Conservation (phyloP, 2,888 invertebrate genomes). For the Bombylius major region DNA sequence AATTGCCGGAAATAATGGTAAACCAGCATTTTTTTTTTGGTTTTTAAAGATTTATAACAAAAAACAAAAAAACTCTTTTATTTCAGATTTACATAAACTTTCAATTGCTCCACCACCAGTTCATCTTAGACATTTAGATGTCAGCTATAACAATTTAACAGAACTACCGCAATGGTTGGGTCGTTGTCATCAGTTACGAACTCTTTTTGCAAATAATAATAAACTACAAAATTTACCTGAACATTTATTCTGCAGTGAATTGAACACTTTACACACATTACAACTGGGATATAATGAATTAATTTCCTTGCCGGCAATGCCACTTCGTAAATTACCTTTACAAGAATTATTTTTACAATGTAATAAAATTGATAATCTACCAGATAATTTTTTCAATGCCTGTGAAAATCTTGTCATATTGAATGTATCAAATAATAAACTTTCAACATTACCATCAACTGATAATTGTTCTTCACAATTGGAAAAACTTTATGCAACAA, state of each 20-base stretch:
- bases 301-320: conserved; percentile 57
- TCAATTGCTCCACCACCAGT: conserved; percentile 56
- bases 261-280: conserved; percentile 56
- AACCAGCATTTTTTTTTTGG: conserved; percentile 29
- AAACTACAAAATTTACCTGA: conserved; percentile 55
- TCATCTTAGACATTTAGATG: conserved; percentile 61
- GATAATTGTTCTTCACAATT: conserved; percentile 47
- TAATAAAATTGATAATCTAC: conserved; percentile 60
- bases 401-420: conserved; percentile 51
- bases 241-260: conserved; percentile 60
- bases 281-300: conserved; percentile 69
- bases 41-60: not conserved
- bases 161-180: conserved; percentile 66
- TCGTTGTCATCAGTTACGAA: conserved; percentile 56
- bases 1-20: conserved; percentile 71
- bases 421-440: conserved; percentile 67
- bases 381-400: conserved; percentile 62
- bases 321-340: conserved; percentile 48
- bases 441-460: conserved; percentile 54
- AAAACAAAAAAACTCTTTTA: conserved; percentile 4
- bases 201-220: conserved; percentile 65
- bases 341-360: conserved; percentile 63
- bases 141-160: conserved; percentile 63
- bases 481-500: conserved; percentile 59
- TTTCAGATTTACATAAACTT: conserved; percentile 58